These are phyloP conservation scores for Periophthalmus magnuspinnatus DNA, from an alignment of 2,797 vertebrate species.

Conservation along the genomic window DNA sequence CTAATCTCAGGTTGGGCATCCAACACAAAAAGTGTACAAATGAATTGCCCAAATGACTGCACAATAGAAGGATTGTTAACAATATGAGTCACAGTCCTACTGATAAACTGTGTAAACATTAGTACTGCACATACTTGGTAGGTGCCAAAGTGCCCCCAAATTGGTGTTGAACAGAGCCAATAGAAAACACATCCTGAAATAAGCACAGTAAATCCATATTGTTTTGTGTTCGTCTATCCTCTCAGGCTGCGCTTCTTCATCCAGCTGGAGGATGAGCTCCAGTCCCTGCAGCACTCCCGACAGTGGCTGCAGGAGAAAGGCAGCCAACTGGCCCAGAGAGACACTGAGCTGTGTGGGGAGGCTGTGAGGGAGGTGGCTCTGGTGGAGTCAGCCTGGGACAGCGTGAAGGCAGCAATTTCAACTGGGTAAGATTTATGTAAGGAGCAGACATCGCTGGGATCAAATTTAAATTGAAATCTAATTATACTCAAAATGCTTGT, in stretches of 20 bases:
- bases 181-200: slow-evolving; percentile 34
- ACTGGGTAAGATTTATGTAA: slow-evolving; percentile 79
- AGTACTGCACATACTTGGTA: neutral
- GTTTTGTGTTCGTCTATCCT: slow-evolving; percentile 47
- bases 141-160: slow-evolving; percentile 8
- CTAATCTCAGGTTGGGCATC: neutral
- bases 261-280: slow-evolving; percentile 92
- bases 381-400: slow-evolving; percentile 85
- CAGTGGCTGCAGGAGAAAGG: slow-evolving; percentile 91
- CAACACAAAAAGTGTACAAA: neutral
- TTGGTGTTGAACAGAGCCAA: slow-evolving; percentile 15
- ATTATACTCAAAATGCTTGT: no score
- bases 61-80: neutral
- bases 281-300: slow-evolving; percentile 89
- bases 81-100: neutral
- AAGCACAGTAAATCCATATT: slow-evolving; percentile 49
- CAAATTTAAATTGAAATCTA: no score
- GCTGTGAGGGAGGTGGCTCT: slow-evolving; percentile 81
- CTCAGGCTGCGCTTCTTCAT: slow-evolving; percentile 87
- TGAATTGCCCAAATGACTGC: neutral
- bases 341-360: slow-evolving; percentile 82
- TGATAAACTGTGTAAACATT: neutral
- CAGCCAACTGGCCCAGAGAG: slow-evolving; percentile 88
- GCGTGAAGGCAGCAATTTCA: slow-evolving; percentile 80
- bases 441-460: neutral